Base-by-base conservation (phyloP, 2,113 vertebrate genomes). In the Chascanopsetta lugubris region DNA sequence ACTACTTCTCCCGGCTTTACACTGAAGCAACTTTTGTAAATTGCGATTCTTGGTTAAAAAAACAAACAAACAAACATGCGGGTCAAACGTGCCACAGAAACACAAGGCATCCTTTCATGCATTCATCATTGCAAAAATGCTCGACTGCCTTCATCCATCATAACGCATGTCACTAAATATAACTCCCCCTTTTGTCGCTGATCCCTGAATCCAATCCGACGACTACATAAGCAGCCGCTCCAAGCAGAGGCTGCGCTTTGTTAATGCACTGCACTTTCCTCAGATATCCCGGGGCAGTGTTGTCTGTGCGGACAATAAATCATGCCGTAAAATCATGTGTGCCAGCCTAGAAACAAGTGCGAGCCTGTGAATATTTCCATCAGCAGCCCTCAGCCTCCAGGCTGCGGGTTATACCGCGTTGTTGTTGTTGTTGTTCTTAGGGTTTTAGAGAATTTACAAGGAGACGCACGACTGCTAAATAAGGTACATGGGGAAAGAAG, bases 231-330 rank as follows among this genome's bases (percentile, higher is more conserved):
- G 63, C 79, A 69, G 70, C 73, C 78, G 68, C 62, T 70, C 71
- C 59, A 69, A 63, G 70, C 53, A 59, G 25, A 63, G 53, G 27
- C 60, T 72, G 34, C 42, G 60, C 59, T 69, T 82, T 80, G 62
- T 84, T 85, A 81, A 82, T 86, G 83, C 49, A 53, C 57, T 73
- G 70, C 72, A 75, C 76, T 87, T 75, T 81, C 81, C 67, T 56
- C 18, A 69, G 40, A 71, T 82, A 49, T 84, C 90, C 85, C 0
- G 21, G 61, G 87, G 88, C 85, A 62, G 55, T 82, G 76, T 80
- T 80, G 75, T 77, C 70, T 77, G 60, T 12, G 34, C 21, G 69
- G 77, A 78, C 83, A 70, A 91, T 91, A 90, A 89, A 90, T 88
- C 86, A 85, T 55, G 72, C 62, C 68, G 74, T 57, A 72, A 67